A percentile compares a stretch with the other conserved stretches of the same genome.
These are phyloP conservation scores for Luperina testacea DNA, from an alignment of 2,888 invertebrate species.

Conservation along the genomic window DNA sequence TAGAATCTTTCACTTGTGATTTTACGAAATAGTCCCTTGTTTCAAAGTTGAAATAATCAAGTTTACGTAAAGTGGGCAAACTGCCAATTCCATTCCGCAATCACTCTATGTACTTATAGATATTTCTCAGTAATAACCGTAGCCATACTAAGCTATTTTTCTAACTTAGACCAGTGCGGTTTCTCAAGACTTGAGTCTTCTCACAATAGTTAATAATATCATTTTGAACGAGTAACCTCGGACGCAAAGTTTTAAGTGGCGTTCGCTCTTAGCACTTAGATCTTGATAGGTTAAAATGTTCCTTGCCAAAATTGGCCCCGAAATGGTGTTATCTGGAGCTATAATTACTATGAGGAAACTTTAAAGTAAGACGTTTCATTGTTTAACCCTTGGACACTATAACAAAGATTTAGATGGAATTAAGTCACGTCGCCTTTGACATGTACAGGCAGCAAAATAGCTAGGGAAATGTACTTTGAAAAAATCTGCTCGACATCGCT, in stretches of 20 bases:
- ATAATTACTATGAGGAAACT: conserved; percentile 26
- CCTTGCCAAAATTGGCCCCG: conserved; percentile 41
- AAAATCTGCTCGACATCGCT: too few species aligned
- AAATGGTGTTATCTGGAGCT: conserved; percentile 44
- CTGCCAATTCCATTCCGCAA: neutral
- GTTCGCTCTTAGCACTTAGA: conserved; percentile 47
- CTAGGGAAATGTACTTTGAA: too few species aligned
- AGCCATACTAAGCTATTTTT: conserved; percentile 33
- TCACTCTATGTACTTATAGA: neutral
- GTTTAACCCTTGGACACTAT: neutral
- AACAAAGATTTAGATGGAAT: neutral
- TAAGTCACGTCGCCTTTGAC: neutral
- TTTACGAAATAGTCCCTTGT: neutral
- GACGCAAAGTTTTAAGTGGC: conserved; percentile 57
- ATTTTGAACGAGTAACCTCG: conserved; percentile 49
- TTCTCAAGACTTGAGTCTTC: conserved; percentile 41
- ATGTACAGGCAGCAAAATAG: neutral
- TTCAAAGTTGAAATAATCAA: neutral
- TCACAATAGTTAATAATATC: conserved; percentile 55
- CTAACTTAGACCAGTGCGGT: conserved; percentile 38
- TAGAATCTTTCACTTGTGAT: neutral
- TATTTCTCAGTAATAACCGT: conserved; percentile 2
- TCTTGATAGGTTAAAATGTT: conserved; percentile 59
- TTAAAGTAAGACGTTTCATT: conserved; percentile 9
- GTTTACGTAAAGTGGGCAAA: neutral